A percentile compares a stretch with the other conserved stretches of the same genome.
Conservation (phyloP, 2,113 vertebrate genomes). For the Sebastes fasciatus region DNA sequence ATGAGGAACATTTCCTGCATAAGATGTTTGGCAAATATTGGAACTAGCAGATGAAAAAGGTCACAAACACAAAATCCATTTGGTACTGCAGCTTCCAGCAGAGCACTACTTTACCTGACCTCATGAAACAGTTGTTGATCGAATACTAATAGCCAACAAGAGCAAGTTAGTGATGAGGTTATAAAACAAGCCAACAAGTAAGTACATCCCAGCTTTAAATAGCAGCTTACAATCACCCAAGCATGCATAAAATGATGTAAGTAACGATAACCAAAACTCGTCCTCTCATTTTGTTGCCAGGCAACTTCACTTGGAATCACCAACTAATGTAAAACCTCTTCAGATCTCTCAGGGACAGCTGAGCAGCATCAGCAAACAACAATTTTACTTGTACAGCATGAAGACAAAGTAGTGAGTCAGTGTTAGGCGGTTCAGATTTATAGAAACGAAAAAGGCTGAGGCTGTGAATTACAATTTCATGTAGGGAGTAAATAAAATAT, state of each 20-base stretch:
- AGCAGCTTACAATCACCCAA: neutral
- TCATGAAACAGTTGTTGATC: slow-evolving; percentile 25
- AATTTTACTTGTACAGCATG: slow-evolving; percentile 15
- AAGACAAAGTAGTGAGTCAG: slow-evolving; percentile 10
- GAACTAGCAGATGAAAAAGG: slow-evolving; percentile 54
- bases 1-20: slow-evolving; percentile 23
- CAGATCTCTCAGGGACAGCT: neutral
- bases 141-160: slow-evolving; percentile 16
- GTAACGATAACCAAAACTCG: neutral
- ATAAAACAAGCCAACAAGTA: slow-evolving; percentile 11
- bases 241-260: neutral
- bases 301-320: slow-evolving; percentile 29
- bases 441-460: slow-evolving; percentile 8
- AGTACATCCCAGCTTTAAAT: neutral
- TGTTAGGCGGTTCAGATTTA: slow-evolving; percentile 1
- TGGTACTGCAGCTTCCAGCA: slow-evolving; percentile 30
- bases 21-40: slow-evolving; percentile 59
- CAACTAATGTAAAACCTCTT: slow-evolving; percentile 28
- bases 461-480: neutral
- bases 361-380: slow-evolving; percentile 23
- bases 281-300: slow-evolving; percentile 30
- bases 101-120: slow-evolving; percentile 22
- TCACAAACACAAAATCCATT: slow-evolving; percentile 44
- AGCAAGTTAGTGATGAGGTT: slow-evolving; percentile 2
- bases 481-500: neutral